Percentiles rank a stretch among this genome's conserved stretches.
Evolutionary conservation across 2,113 vertebrate species (phyloP).

Genomic region (Mesembrinibis cayennensis): DNA sequence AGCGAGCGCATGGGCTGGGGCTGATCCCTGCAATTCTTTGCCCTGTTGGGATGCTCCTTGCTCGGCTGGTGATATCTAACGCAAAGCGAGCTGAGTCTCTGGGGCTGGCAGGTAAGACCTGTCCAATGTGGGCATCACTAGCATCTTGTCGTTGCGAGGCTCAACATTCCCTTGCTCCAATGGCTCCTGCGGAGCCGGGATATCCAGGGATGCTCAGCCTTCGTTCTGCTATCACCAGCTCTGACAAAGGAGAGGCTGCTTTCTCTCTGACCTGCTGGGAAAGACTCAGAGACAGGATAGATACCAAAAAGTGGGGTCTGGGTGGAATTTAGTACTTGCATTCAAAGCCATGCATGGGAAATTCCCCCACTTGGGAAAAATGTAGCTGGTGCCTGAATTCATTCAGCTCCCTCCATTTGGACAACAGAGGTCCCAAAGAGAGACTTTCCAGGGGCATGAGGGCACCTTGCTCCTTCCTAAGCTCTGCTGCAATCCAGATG

Average conservation of each 20-base stretch:
- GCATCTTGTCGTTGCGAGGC: no score
- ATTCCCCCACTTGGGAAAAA: neutral
- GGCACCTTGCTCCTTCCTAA: neutral
- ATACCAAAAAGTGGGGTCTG: neutral
- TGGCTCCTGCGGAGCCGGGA: neutral
- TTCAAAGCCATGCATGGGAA: neutral
- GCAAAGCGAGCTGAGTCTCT: neutral
- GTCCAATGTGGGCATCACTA: neutral
- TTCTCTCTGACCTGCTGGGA: neutral
- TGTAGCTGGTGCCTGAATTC: neutral
- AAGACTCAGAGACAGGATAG: neutral
- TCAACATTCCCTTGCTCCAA: neutral
- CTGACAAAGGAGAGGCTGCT: neutral
- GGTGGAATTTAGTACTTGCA: neutral
- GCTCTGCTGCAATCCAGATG: neutral
- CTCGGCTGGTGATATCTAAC: neutral
- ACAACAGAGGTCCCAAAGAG: neutral
- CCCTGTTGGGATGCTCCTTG: neutral
- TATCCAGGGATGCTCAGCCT: neutral
- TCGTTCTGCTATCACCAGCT: neutral
- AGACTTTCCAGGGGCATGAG: no score
- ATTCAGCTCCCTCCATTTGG: neutral
- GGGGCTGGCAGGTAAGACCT: neutral
- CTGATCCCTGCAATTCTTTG: neutral
- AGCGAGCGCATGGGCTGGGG: rapidly evolving